Percentiles rank a stretch among this genome's conserved stretches.
Evolutionary conservation across 2,113 vertebrate genomes (phyloP).

Genomic region (Oreochromis tanganicae): DNA sequence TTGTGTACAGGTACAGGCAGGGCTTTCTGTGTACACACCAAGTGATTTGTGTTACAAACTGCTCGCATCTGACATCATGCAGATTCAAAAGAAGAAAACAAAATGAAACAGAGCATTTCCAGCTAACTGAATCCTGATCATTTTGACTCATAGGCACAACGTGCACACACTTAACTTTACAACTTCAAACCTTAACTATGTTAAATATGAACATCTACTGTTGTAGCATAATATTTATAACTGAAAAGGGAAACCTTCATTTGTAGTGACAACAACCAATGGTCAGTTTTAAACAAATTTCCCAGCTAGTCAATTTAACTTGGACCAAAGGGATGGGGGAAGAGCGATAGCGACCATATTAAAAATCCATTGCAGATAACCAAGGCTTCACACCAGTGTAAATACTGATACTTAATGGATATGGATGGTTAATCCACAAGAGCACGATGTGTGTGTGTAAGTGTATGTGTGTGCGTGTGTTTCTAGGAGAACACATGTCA

Average conservation of each 20-base stretch:
- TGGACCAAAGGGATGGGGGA: not conserved
- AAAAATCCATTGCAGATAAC: not conserved
- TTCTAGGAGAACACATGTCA: constrained; percentile 37
- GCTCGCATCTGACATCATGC: not conserved
- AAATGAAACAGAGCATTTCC: not conserved
- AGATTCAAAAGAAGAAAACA: not conserved
- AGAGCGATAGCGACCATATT: not conserved
- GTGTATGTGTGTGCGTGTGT: not conserved
- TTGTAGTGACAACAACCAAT: not conserved
- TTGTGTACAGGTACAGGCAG: not conserved
- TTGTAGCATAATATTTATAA: not conserved
- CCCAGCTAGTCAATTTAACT: not conserved
- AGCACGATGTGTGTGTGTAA: not conserved
- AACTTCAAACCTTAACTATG: not conserved
- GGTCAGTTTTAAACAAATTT: not conserved
- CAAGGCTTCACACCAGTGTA: not conserved
- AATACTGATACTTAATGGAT: not conserved
- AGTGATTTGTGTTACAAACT: not conserved
- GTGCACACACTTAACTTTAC: not conserved
- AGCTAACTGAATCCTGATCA: not conserved
- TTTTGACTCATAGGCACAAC: not conserved
- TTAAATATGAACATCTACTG: not conserved
- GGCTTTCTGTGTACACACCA: not conserved
- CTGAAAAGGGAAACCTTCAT: not conserved
- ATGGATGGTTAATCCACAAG: not conserved